Conservation (phyloP, 2,113 vertebrate genomes). For the Jacana jacana region DNA sequence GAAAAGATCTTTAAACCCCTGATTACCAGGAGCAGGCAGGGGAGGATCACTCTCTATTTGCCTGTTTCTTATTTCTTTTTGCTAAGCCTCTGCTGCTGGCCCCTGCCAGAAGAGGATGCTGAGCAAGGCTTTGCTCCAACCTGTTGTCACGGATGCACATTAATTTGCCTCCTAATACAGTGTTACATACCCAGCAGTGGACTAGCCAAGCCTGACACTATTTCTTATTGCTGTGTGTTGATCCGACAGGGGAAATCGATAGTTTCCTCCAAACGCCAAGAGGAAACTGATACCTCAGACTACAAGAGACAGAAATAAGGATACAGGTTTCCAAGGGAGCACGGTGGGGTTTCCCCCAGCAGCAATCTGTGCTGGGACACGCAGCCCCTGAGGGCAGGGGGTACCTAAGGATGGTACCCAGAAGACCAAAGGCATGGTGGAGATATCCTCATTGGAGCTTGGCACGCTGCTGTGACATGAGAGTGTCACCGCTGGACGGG, state of each 20-base stretch:
- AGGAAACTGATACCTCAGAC: not conserved
- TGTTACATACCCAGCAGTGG: not conserved
- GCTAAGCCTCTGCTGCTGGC: not conserved
- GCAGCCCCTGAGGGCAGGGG: accelerated
- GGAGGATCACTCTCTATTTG: not conserved
- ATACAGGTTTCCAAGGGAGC: not conserved
- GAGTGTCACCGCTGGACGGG: not conserved
- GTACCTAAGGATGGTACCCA: not conserved
- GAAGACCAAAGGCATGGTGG: not conserved
- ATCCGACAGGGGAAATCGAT: not conserved
- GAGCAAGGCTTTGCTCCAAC: not conserved
- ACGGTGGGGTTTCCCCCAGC: accelerated
- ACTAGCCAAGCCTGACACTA: not conserved
- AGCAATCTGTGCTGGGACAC: not conserved
- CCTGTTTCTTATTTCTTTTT: not conserved
- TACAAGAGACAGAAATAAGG: not conserved
- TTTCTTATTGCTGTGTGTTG: not conserved
- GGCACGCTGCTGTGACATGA: not conserved
- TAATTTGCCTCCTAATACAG: not conserved
- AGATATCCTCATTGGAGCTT: not conserved
- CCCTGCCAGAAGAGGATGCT: not conserved
- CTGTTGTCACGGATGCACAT: not conserved
- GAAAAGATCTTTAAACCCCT: not conserved
- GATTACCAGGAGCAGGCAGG: not conserved
- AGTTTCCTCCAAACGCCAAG: not conserved